Conservation (phyloP, 2,888 invertebrate species). For the Metallyticus violacea region DNA sequence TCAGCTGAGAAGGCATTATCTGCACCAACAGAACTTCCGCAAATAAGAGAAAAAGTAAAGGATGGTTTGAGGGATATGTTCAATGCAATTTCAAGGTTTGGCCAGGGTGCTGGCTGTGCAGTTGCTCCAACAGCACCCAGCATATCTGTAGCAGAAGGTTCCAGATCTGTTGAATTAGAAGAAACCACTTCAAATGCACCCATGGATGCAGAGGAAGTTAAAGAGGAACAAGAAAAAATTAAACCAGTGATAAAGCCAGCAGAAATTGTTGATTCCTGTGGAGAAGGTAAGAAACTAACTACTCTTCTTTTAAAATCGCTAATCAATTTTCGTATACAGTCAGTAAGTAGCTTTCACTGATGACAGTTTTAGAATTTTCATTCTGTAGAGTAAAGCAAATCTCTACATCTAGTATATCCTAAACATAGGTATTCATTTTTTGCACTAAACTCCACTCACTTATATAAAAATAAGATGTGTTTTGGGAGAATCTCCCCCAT, state of each 20-base stretch:
- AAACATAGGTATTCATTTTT: no score
- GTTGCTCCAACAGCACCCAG: background rate
- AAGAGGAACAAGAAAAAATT: background rate
- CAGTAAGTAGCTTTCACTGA: no score
- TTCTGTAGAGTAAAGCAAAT: no score
- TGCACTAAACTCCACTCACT: no score
- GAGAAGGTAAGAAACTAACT: background rate
- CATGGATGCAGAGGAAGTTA: background rate
- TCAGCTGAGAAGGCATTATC: background rate
- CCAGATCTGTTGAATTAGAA: background rate
- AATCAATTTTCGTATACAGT: no score
- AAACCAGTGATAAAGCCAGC: background rate
- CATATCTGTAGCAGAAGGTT: background rate
- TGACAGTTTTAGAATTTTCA: no score
- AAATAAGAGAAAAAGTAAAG: constrained; percentile 39
- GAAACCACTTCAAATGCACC: background rate
- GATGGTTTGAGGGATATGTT: constrained; percentile 32
- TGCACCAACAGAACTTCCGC: background rate
- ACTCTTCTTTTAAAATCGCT: background rate
- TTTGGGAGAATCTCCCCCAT: no score
- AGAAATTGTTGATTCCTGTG: background rate
- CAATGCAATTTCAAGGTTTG: constrained; percentile 19
- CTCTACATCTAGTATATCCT: no score
- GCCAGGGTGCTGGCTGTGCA: background rate
- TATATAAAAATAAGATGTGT: no score